A percentile compares a stretch with the other conserved stretches of the same genome.
Evolutionary conservation across 2,888 invertebrate genomes (phyloP).

Genomic region (Cerastis leucographa): DNA sequence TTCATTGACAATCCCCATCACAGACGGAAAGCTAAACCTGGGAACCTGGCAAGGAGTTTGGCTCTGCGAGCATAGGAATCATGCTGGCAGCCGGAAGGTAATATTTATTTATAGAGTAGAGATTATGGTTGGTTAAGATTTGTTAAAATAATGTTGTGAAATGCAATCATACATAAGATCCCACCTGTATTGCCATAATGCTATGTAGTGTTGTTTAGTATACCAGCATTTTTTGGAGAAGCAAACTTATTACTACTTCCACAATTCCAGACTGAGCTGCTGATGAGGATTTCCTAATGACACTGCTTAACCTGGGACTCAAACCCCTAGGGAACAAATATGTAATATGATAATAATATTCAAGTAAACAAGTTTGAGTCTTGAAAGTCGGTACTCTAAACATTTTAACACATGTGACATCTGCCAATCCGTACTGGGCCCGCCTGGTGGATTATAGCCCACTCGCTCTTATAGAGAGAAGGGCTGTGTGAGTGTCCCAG

Average conservation of each 20-base stretch:
- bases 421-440: too few species aligned
- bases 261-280: background rate
- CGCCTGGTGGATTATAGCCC: too few species aligned
- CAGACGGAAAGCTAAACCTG: slow-evolving; percentile 98
- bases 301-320: background rate
- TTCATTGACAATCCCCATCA: slow-evolving; percentile 98
- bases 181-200: too few species aligned
- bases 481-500: too few species aligned
- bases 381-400: background rate
- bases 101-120: background rate
- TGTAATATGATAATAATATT: background rate
- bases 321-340: background rate
- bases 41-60: slow-evolving; percentile 99
- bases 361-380: background rate
- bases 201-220: background rate
- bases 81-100: slow-evolving; percentile 97
- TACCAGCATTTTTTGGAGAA: background rate
- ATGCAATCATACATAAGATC: background rate
- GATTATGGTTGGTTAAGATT: background rate
- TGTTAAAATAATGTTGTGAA: background rate
- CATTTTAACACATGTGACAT: too few species aligned
- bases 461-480: too few species aligned
- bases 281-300: background rate
- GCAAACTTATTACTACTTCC: background rate
- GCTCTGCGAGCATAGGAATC: slow-evolving; percentile 99